These are phyloP conservation scores for Lutraria rhynchaena DNA, from an alignment of 1,140 invertebrate species.

Conservation along the genomic window DNA sequence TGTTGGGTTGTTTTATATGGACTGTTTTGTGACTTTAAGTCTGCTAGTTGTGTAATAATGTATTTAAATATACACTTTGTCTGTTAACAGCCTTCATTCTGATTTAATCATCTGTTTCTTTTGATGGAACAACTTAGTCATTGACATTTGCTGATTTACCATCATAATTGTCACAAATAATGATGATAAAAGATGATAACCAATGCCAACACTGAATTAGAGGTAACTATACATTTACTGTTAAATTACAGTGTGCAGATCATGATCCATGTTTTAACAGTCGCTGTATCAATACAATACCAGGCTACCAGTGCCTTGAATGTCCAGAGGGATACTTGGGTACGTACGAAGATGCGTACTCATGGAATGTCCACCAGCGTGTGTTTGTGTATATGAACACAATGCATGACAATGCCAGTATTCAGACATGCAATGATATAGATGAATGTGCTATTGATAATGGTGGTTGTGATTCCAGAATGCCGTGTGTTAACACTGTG, in stretches of 20 bases:
- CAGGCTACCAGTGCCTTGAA: conserved; percentile 68
- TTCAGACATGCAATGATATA: conserved; percentile 64
- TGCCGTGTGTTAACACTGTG: conserved; percentile 64
- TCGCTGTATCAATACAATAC: conserved; percentile 67
- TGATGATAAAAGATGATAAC: too few species aligned
- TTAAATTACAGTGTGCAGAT: conserved; percentile 20
- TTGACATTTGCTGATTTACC: too few species aligned
- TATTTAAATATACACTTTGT: too few species aligned
- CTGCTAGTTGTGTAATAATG: too few species aligned
- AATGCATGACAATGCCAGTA: conserved; percentile 8
- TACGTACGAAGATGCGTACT: conserved; percentile 66
- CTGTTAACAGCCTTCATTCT: too few species aligned
- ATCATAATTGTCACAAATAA: too few species aligned
- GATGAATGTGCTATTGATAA: conserved; percentile 68
- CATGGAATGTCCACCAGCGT: conserved; percentile 51
- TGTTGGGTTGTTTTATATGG: too few species aligned
- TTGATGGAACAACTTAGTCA: too few species aligned
- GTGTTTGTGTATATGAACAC: conserved; percentile 56
- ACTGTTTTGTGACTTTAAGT: too few species aligned
- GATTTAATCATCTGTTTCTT: too few species aligned
- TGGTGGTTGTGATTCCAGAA: conserved; percentile 66
- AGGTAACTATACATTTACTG: too few species aligned
- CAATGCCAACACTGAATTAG: too few species aligned
- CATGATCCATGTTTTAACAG: conserved; percentile 39
- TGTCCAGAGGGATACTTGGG: conserved; percentile 66